Conservation (phyloP, 1,140 invertebrate species). For the Anoplophora glabripennis region DNA sequence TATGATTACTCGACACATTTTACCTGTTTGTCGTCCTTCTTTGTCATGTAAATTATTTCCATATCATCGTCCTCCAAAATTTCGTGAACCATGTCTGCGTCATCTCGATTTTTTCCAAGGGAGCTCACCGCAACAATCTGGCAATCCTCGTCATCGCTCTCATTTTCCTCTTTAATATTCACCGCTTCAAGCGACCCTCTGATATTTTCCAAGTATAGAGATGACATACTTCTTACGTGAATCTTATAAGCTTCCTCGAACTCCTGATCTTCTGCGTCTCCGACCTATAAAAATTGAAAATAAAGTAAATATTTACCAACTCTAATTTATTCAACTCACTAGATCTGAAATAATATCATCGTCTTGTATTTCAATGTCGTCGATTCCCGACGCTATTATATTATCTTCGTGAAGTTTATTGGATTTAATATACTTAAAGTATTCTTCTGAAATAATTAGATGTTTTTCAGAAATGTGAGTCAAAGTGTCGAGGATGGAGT, state of each 20-base stretch:
- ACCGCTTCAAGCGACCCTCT: no score
- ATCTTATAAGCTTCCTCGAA: slow-evolving; percentile 17
- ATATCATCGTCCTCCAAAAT: slow-evolving; percentile 14
- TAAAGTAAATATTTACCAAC: no score
- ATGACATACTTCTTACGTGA: slow-evolving; percentile 9
- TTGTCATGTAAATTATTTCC: slow-evolving; percentile 1
- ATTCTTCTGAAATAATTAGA: slow-evolving; percentile 12
- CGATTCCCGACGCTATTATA: no score
- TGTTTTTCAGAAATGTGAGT: slow-evolving; percentile 10
- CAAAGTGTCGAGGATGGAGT: slow-evolving; percentile 16
- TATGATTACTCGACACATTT: background rate
- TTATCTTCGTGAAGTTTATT: slow-evolving; percentile 10
- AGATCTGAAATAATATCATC: no score
- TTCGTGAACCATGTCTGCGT: slow-evolving; percentile 5
- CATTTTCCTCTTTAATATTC: background rate
- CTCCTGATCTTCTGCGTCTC: slow-evolving; percentile 14
- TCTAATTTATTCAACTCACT: no score
- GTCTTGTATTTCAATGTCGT: no score
- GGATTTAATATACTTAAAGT: slow-evolving; percentile 20
- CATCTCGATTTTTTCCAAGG: background rate
- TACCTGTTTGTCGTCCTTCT: slow-evolving; percentile 1
- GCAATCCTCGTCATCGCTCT: slow-evolving; percentile 21
- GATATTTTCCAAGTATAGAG: no score
- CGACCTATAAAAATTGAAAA: slow-evolving; percentile 6
- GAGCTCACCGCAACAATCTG: slow-evolving; percentile 8